Percentiles rank a stretch among this genome's conserved stretches.
phyloP scores from a whole-genome alignment of 2,113 vertebrate species.

The Odontophorus gujanensis region DNA sequence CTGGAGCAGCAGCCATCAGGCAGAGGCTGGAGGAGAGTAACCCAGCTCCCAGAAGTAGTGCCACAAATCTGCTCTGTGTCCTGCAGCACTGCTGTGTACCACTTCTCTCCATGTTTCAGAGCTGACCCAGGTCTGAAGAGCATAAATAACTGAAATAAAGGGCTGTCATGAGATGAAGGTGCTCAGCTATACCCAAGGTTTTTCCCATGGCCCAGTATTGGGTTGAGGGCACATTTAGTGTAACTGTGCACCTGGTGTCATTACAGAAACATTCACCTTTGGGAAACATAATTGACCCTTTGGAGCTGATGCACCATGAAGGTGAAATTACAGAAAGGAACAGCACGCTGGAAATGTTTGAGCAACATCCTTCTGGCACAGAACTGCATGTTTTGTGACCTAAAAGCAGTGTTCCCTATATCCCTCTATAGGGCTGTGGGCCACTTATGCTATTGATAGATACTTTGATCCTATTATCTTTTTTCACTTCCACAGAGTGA shows the following conservation, averaged over 20 bases:
- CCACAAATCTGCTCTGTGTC: neutral
- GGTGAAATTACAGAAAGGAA: constrained; percentile 2
- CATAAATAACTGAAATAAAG: neutral
- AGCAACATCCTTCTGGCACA: constrained; percentile 30
- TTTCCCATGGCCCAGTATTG: neutral
- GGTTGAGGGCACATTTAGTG: neutral
- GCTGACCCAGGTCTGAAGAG: neutral
- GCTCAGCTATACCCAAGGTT: neutral
- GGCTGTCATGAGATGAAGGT: neutral
- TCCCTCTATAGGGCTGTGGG: neutral
- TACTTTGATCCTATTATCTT: neutral
- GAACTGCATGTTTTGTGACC: constrained; percentile 31
- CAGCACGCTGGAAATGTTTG: neutral
- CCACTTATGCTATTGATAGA: neutral
- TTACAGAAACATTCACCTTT: neutral
- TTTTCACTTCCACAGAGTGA: neutral
- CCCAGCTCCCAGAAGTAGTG: neutral
- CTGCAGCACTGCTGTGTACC: neutral
- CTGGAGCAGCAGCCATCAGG: neutral
- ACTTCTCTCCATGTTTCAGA: neutral
- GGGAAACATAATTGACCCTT: neutral
- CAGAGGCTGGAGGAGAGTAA: neutral
- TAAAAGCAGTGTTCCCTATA: neutral
- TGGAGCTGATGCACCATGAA: neutral
- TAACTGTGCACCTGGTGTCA: neutral